A percentile compares a stretch with the other conserved stretches of the same genome.
These are phyloP conservation scores for Orgyia antiqua DNA, from an alignment of 2,888 invertebrate genomes.

Conservation along the genomic window DNA sequence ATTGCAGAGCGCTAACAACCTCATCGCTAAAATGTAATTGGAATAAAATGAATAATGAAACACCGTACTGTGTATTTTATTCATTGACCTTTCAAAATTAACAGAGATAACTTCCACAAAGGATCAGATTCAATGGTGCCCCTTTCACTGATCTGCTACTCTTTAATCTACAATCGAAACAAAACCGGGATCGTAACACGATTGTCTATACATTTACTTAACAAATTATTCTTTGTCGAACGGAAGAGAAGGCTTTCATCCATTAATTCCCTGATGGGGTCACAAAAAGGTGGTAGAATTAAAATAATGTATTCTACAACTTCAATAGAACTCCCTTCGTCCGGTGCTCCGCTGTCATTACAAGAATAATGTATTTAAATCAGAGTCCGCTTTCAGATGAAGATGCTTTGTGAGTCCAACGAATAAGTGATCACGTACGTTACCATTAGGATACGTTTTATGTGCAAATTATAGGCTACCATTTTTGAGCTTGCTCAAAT, in stretches of 20 bases:
- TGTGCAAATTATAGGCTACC: constrained; percentile 75
- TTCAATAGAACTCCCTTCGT: constrained; percentile 72
- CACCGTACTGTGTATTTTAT: constrained; percentile 58
- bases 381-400: constrained; percentile 73
- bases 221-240: constrained; percentile 77
- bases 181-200: constrained; percentile 70
- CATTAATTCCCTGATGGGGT: constrained; percentile 75
- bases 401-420: constrained; percentile 68
- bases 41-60: constrained; percentile 60
- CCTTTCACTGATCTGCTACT: constrained; percentile 65
- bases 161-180: constrained; percentile 75
- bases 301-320: constrained; percentile 77
- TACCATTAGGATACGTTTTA: constrained; percentile 75
- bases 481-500: constrained; percentile 67
- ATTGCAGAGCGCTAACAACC: constrained; percentile 8
- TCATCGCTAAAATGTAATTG: constrained; percentile 42
- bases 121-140: constrained; percentile 57
- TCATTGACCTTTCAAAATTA: constrained; percentile 71
- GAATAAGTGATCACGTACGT: constrained; percentile 76
- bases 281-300: constrained; percentile 76
- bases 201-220: constrained; percentile 78
- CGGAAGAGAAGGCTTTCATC: constrained; percentile 76
- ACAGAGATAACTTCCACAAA: constrained; percentile 68
- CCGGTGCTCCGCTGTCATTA: constrained; percentile 67
- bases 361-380: constrained; percentile 78